A percentile compares a stretch with the other conserved stretches of the same genome.
Conservation (phyloP, 2,888 invertebrate genomes). For the Anthophora plumipes region DNA sequence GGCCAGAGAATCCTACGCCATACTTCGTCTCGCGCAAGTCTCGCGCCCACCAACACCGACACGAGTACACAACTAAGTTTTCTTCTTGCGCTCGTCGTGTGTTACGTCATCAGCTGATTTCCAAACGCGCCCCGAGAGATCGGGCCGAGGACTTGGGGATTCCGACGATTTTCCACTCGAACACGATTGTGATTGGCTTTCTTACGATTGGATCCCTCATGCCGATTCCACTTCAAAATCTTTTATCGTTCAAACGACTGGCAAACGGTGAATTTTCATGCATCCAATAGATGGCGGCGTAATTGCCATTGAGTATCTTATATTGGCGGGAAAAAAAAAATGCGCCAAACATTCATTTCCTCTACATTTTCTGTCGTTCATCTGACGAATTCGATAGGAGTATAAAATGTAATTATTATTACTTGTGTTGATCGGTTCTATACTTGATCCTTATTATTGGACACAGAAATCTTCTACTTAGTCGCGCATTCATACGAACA, state of each 20-base stretch:
- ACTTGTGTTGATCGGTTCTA: neutral
- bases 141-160: slow-evolving; percentile 27
- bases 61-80: slow-evolving; percentile 67
- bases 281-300: slow-evolving; percentile 34
- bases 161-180: slow-evolving; percentile 22
- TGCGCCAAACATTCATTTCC: neutral
- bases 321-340: slow-evolving; percentile 15
- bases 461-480: no score
- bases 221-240: slow-evolving; percentile 36
- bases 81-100: slow-evolving; percentile 72
- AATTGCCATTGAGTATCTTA: no score
- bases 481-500: neutral
- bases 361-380: neutral
- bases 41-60: slow-evolving; percentile 73
- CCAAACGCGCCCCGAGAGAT: slow-evolving; percentile 27
- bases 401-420: neutral
- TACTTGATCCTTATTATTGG: neutral
- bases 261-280: neutral
- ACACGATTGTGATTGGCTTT: slow-evolving; percentile 11
- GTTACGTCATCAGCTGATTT: slow-evolving; percentile 83
- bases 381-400: neutral
- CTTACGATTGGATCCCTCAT: slow-evolving; percentile 7
- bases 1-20: slow-evolving; percentile 77
- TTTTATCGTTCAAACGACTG: slow-evolving; percentile 33
- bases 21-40: slow-evolving; percentile 71